phyloP scores from a whole-genome alignment of 2,797 vertebrate species.

The Arnoldichthys spilopterus region DNA sequence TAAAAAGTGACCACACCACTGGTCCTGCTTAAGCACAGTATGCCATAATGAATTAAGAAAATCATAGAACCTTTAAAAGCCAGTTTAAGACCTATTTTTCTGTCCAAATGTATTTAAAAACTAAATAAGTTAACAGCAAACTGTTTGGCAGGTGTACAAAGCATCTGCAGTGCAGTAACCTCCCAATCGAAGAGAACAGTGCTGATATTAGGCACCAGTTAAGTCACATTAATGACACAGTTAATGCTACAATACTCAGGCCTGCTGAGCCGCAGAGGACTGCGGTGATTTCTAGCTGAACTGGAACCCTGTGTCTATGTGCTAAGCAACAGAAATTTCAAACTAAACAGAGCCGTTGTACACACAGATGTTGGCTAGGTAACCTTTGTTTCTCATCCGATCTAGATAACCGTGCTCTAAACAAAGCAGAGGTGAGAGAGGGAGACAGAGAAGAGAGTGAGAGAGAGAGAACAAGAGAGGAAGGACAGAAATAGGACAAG shows the following conservation, averaged over 20 bases:
- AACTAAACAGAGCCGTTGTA: conserved; percentile 52
- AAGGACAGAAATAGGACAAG: conserved; percentile 20
- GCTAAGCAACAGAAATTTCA: conserved; percentile 57
- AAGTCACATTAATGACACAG: not conserved
- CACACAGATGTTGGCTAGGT: conserved; percentile 50
- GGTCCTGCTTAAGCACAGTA: too few species aligned
- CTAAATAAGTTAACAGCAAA: too few species aligned
- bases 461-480: conserved; percentile 6
- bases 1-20: too few species aligned
- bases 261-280: conserved; percentile 18
- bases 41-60: too few species aligned
- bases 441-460: conserved; percentile 13
- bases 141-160: too few species aligned
- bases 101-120: too few species aligned
- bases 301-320: conserved; percentile 30
- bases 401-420: conserved; percentile 48
- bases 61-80: too few species aligned
- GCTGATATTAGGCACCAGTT: not conserved
- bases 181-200: not conserved
- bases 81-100: too few species aligned
- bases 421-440: conserved; percentile 26
- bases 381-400: conserved; percentile 49
- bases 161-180: not conserved
- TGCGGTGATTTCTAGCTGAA: conserved; percentile 39
- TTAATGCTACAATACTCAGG: not conserved